Evolutionary conservation across 2,888 invertebrate genomes (phyloP).

Genomic region (Philopedon plagiatum): DNA sequence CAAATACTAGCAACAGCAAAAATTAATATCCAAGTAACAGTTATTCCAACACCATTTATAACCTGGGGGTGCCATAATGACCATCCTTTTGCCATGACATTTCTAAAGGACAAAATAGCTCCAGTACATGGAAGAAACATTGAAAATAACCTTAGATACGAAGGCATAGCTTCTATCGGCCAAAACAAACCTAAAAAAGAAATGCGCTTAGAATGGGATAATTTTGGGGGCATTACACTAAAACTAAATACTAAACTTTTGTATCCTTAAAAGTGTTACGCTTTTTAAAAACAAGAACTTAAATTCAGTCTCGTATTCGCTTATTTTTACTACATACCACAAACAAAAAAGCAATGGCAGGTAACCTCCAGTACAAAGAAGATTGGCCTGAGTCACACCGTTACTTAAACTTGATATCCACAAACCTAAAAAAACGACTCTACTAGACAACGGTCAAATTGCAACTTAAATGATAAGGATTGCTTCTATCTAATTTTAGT

Average conservation of each 20-base stretch:
- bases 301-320: no score
- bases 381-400: conserved; percentile 86
- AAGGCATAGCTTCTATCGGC: conserved; percentile 80
- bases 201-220: no score
- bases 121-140: conserved; percentile 80
- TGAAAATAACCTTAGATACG: conserved; percentile 60
- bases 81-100: conserved; percentile 83
- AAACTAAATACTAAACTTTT: no score
- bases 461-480: no score
- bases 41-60: conserved; percentile 80
- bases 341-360: conserved; percentile 88
- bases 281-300: no score
- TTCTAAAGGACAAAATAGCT: conserved; percentile 82
- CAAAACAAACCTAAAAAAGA: conserved; percentile 74
- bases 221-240: no score
- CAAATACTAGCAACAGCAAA: conserved; percentile 61
- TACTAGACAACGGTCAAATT: no score
- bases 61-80: conserved; percentile 78
- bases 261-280: no score
- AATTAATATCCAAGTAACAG: conserved; percentile 73
- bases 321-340: conserved; percentile 44
- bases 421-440: conserved; percentile 73
- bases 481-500: no score
- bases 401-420: conserved; percentile 85
- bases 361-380: conserved; percentile 88